A percentile compares a stretch with the other conserved stretches of the same genome.
Conservation (phyloP, 2,113 vertebrate species). For the Meles meles region DNA sequence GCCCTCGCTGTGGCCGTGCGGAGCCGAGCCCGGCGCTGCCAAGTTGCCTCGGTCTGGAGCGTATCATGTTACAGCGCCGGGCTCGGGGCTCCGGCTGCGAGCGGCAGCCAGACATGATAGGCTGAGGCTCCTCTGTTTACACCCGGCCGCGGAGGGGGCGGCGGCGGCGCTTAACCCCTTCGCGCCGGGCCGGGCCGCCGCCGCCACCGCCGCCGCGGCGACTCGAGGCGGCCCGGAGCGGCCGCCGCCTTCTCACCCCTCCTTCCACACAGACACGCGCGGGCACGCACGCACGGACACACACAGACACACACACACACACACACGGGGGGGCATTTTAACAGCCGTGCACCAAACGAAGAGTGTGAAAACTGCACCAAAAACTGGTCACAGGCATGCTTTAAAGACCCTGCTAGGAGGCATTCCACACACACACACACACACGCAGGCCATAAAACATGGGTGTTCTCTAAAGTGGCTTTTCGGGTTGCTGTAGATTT, state of each 20-base stretch:
- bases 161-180: conserved; percentile 82
- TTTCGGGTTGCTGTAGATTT: background rate
- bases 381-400: background rate
- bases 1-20: conserved; percentile 78
- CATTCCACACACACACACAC: background rate
- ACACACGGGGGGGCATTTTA: background rate
- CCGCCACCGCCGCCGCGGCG: background rate
- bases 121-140: conserved; percentile 87
- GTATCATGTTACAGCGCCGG: conserved; percentile 90
- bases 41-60: conserved; percentile 87
- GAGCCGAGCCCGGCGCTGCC: conserved; percentile 82
- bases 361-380: background rate
- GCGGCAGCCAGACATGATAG: conserved; percentile 89
- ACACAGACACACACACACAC: fast-evolving
- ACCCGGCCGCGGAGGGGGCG: conserved; percentile 81
- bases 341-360: background rate
- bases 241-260: background rate
- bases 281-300: fast-evolving
- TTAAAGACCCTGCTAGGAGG: background rate
- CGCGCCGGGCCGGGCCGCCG: conserved; percentile 37
- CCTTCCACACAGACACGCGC: background rate
- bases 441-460: background rate
- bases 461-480: background rate
- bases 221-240: background rate
- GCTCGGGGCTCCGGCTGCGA: conserved; percentile 82